Conservation (phyloP, 2,888 invertebrate genomes). For the Pterobdella sp. region DNA sequence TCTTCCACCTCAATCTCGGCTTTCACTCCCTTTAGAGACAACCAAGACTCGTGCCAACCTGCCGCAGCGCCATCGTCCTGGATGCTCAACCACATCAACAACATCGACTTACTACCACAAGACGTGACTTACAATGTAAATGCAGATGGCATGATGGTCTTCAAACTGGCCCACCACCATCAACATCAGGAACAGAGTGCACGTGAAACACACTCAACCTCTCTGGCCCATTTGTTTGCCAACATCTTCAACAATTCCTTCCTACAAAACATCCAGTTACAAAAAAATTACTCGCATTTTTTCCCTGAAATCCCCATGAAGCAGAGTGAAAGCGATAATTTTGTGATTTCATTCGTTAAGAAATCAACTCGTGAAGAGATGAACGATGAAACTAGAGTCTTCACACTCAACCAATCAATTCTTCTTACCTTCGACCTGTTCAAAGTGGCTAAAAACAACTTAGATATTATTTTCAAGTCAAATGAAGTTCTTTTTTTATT, state of each 20-base stretch:
- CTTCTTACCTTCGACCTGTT: background rate
- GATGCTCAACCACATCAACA: background rate
- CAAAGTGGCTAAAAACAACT: background rate
- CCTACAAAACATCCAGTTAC: background rate
- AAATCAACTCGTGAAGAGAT: background rate
- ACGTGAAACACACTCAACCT: background rate
- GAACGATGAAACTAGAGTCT: constrained; percentile 9
- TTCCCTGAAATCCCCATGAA: background rate
- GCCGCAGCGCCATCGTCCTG: background rate
- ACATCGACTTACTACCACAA: background rate
- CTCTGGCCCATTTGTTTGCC: background rate
- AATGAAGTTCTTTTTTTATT: background rate
- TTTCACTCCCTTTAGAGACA: background rate
- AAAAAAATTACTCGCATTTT: background rate
- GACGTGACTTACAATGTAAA: background rate
- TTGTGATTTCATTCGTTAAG: background rate
- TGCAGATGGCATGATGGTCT: background rate
- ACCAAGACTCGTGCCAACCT: background rate
- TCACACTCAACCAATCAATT: background rate
- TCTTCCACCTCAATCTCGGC: background rate
- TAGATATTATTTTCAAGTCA: background rate
- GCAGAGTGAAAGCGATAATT: background rate
- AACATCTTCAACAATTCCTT: constrained; percentile 1
- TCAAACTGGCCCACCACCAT: background rate
- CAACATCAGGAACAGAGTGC: background rate